Percentiles rank a stretch among this genome's conserved stretches.
Evolutionary conservation across 1,140 invertebrate species (phyloP).

Genomic region (Epicauta chinensis): DNA sequence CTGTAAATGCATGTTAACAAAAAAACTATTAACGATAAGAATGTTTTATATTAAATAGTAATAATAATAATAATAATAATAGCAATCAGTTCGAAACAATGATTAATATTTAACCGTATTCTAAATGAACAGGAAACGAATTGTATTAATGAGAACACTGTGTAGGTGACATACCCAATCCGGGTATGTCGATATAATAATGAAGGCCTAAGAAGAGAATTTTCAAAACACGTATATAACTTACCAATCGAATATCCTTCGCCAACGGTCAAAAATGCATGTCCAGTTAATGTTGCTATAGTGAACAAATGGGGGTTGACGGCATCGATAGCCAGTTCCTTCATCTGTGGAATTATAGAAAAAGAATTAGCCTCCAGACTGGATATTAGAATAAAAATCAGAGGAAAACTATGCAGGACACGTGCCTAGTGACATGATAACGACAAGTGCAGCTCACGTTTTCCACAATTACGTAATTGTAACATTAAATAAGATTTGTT

Average conservation of each 20-base stretch:
- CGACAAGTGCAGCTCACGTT: slow-evolving; percentile 21
- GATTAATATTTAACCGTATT: background rate
- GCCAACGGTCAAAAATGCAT: slow-evolving; percentile 74
- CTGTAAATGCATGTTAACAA: too few species aligned
- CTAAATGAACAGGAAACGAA: background rate
- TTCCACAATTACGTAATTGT: slow-evolving; percentile 24
- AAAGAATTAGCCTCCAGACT: too few species aligned
- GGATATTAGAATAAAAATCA: background rate
- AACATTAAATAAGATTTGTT: background rate
- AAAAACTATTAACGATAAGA: too few species aligned
- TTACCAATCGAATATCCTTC: slow-evolving; percentile 66
- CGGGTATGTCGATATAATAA: background rate
- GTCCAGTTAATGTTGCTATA: slow-evolving; percentile 90
- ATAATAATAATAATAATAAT: too few species aligned
- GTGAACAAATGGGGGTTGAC: slow-evolving; percentile 86
- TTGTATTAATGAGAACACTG: background rate
- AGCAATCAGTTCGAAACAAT: too few species aligned
- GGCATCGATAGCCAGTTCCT: slow-evolving; percentile 57
- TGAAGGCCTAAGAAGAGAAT: too few species aligned
- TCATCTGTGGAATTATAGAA: slow-evolving; percentile 49
- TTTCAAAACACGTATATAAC: background rate
- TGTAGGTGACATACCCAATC: slow-evolving; percentile 4
- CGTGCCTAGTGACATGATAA: too few species aligned
- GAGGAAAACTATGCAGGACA: background rate
- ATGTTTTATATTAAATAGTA: too few species aligned